Percentiles rank a stretch among this genome's conserved stretches.
Evolutionary conservation across 2,888 invertebrate species (phyloP).

Genomic region (Eubasilissa splendida): DNA sequence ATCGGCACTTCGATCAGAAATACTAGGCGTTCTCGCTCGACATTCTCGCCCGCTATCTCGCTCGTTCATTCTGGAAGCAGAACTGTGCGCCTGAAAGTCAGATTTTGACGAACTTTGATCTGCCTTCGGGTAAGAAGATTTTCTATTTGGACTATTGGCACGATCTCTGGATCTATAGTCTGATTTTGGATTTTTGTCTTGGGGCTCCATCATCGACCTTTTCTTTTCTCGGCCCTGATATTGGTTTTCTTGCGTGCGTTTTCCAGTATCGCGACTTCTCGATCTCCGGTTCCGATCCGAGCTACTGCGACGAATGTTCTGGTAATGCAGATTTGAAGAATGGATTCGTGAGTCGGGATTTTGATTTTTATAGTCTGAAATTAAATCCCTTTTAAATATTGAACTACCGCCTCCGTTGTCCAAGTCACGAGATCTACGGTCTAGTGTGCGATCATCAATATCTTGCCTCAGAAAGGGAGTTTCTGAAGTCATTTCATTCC

Average conservation of each 20-base stretch:
- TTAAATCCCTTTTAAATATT: too few species aligned
- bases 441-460: constrained; percentile 1
- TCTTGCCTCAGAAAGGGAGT: constrained; percentile 2
- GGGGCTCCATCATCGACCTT: neutral
- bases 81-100: neutral
- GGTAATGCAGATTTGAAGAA: constrained; percentile 1
- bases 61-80: neutral
- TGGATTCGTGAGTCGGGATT: neutral
- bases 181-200: neutral
- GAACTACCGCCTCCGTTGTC: neutral
- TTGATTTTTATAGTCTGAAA: too few species aligned
- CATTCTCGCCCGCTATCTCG: neutral
- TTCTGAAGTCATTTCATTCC: neutral
- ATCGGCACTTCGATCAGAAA: neutral
- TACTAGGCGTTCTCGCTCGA: too few species aligned
- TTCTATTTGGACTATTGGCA: neutral
- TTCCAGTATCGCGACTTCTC: neutral
- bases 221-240: constrained; percentile 20
- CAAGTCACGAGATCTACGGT: neutral
- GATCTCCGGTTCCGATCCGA: neutral
- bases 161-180: constrained; percentile 9
- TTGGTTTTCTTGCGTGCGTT: neutral
- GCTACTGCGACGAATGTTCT: neutral
- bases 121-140: neutral
- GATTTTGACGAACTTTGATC: neutral